A percentile compares a stretch with the other conserved stretches of the same genome.
These are phyloP conservation scores for Eupithecia centaureata DNA, from an alignment of 2,888 invertebrate species.

Conservation along the genomic window DNA sequence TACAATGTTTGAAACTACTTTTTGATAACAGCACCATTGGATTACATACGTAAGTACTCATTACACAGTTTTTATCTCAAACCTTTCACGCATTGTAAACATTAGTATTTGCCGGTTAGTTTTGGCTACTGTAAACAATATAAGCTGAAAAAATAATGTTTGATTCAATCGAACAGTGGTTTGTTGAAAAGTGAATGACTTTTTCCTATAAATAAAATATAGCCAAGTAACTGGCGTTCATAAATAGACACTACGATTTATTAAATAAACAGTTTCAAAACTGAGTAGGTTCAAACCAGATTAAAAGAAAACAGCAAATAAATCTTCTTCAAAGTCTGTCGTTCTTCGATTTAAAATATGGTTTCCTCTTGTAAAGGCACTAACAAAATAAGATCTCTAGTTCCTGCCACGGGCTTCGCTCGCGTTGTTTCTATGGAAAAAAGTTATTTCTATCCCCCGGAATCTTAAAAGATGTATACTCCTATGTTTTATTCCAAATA, in stretches of 20 bases:
- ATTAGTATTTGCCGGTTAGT: slow-evolving; percentile 54
- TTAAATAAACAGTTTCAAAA: slow-evolving; percentile 9
- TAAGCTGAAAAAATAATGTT: slow-evolving; percentile 38
- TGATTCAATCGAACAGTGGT: slow-evolving; percentile 36
- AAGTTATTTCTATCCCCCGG: not conserved
- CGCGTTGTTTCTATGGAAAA: not conserved
- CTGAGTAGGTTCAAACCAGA: not conserved
- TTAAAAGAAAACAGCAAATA: not conserved
- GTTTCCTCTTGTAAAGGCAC: not conserved
- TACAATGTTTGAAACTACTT: slow-evolving; percentile 26
- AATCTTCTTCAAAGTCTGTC: slow-evolving; percentile 14
- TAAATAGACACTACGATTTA: not conserved
- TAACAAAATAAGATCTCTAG: not conserved
- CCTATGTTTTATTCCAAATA: no score
- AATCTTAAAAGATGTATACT: no score
- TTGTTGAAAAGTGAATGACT: slow-evolving; percentile 16
- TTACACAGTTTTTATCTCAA: slow-evolving; percentile 55
- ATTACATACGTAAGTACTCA: slow-evolving; percentile 55
- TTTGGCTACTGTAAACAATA: slow-evolving; percentile 54
- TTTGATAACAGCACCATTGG: slow-evolving; percentile 51
- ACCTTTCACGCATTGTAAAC: slow-evolving; percentile 50
- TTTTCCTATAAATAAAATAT: slow-evolving; percentile 1
- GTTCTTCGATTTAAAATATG: not conserved
- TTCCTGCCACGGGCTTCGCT: not conserved
- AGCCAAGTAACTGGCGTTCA: slow-evolving; percentile 1